A percentile compares a stretch with the other conserved stretches of the same genome.
These are phyloP conservation scores for Fukomys damarensis DNA, from an alignment of 2,113 vertebrate genomes.

Conservation along the genomic window DNA sequence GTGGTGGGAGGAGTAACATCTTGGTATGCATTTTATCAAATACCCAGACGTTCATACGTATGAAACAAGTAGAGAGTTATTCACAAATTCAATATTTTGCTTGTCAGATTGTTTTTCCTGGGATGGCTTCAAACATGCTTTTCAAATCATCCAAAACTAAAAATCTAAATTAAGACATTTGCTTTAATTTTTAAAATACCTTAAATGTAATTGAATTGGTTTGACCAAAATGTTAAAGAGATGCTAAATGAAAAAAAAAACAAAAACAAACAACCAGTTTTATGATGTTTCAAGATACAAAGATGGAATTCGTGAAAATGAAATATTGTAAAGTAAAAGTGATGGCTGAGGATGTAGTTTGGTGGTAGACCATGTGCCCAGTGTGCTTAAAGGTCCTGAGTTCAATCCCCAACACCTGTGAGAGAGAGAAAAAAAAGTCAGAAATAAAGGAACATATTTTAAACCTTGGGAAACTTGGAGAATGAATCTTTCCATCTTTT, in stretches of 20 bases:
- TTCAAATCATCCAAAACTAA: too few relatives aligned
- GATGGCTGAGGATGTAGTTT: not conserved
- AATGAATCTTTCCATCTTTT: not conserved
- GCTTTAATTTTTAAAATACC: slow-evolving; percentile 3
- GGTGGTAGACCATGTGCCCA: not conserved
- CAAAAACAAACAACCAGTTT: not conserved
- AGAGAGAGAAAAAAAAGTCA: not conserved
- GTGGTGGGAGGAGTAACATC: not conserved
- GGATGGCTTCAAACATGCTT: not conserved
- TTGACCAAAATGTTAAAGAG: slow-evolving; percentile 33
- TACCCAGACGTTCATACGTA: not conserved
- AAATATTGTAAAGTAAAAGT: not conserved
- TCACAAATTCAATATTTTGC: not conserved
- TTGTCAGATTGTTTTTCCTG: not conserved
- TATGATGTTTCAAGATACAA: not conserved
- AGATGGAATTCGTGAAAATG: not conserved
- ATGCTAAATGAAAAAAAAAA: not conserved
- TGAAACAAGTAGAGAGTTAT: not conserved
- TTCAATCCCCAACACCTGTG: not conserved
- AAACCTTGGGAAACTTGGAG: slow-evolving; percentile 4
- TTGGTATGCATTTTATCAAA: not conserved
- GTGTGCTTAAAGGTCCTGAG: not conserved
- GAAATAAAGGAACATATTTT: not conserved
- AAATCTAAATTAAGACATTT: not conserved
- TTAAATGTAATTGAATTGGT: not conserved